A percentile compares a stretch with the other conserved stretches of the same genome.
phyloP scores from a whole-genome alignment of 2,888 invertebrate genomes.

The Drosophila putrida region DNA sequence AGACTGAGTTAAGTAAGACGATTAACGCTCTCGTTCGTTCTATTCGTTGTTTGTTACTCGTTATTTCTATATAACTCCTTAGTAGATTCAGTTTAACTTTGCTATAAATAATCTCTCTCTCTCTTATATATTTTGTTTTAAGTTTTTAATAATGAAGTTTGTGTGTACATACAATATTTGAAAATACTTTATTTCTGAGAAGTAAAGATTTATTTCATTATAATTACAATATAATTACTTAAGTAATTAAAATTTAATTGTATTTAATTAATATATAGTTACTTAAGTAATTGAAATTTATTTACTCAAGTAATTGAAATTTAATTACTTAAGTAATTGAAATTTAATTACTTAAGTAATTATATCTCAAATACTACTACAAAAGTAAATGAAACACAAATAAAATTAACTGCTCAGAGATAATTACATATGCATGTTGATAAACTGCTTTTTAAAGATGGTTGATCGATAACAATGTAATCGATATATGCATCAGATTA shows the following conservation, averaged over 20 bases:
- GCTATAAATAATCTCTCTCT: not conserved
- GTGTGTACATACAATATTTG: not conserved
- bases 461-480: not conserved
- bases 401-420: slow-evolving; percentile 4
- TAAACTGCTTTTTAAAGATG: not conserved
- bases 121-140: no score
- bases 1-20: slow-evolving; percentile 83
- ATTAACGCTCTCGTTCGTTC: slow-evolving; percentile 79
- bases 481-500: not conserved
- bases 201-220: not conserved
- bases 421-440: not conserved
- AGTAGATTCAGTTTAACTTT: not conserved
- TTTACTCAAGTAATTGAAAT: not conserved
- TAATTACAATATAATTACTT: no score
- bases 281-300: no score
- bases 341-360: not conserved
- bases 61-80: slow-evolving; percentile 8
- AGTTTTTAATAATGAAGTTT: slow-evolving; percentile 3
- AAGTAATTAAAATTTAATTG: not conserved
- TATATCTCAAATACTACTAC: no score
- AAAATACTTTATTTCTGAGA: not conserved
- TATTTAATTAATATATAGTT: not conserved
- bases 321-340: no score
- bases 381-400: no score
- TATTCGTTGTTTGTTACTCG: slow-evolving; percentile 32